A percentile compares a stretch with the other conserved stretches of the same genome.
These are phyloP conservation scores for Lacerta viridis DNA, from an alignment of 2,797 vertebrate genomes.

Conservation along the genomic window DNA sequence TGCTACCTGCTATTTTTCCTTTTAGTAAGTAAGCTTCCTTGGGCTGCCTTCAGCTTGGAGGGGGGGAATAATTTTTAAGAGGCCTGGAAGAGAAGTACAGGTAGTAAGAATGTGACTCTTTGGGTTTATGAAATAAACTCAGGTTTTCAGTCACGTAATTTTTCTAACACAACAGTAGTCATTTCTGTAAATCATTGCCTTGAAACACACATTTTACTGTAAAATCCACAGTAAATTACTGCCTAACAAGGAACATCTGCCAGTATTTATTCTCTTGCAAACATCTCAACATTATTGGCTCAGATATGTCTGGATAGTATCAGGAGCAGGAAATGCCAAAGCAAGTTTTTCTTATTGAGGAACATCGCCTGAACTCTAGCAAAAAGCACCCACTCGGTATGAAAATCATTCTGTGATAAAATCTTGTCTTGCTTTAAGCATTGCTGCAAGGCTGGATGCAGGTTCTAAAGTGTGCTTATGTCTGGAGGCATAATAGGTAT, in stretches of 20 bases:
- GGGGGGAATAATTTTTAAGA: conserved; percentile 23
- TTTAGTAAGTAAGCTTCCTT: background rate
- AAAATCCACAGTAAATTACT: conserved; percentile 20
- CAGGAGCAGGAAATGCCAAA: conserved; percentile 35
- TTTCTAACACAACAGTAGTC: conserved; percentile 22
- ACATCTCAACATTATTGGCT: conserved; percentile 32
- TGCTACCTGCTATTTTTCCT: background rate
- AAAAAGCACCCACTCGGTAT: conserved; percentile 34
- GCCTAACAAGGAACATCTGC: conserved; percentile 41
- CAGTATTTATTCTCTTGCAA: conserved; percentile 13
- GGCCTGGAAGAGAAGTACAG: conserved; percentile 34
- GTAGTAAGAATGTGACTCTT: conserved; percentile 54
- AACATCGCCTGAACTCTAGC: conserved; percentile 31
- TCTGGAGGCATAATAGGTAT: background rate
- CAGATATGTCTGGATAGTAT: conserved; percentile 9
- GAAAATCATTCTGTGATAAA: conserved; percentile 25
- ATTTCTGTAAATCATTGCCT: conserved; percentile 33
- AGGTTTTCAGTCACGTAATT: background rate
- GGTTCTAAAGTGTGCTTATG: background rate
- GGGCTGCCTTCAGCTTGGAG: background rate
- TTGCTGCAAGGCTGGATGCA: background rate
- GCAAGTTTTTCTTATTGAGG: conserved; percentile 31
- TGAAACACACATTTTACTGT: background rate
- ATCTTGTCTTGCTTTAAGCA: background rate
- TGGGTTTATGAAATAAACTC: conserved; percentile 37